A percentile compares a stretch with the other conserved stretches of the same genome.
phyloP scores from a whole-genome alignment of 2,113 vertebrate species.

The Hassar affinis region DNA sequence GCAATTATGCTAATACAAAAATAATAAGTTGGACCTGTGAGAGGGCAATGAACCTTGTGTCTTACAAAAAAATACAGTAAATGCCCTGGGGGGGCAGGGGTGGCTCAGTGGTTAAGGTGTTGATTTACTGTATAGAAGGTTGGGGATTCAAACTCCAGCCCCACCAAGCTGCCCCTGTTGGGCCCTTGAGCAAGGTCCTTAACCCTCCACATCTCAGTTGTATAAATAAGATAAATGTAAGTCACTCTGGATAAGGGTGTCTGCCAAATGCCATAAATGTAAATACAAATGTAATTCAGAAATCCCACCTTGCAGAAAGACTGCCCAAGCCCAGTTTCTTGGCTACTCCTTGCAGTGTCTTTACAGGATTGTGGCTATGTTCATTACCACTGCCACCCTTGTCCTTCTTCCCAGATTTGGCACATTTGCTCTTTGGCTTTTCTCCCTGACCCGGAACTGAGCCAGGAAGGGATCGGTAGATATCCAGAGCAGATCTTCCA shows the following conservation, averaged over 20 bases:
- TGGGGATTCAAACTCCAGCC: no score
- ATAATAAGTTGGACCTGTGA: neutral
- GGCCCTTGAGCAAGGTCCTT: no score
- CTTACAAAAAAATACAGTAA: neutral
- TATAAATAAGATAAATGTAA: no score
- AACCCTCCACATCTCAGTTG: no score
- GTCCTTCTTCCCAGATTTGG: constrained; percentile 81
- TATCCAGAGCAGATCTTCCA: constrained; percentile 81
- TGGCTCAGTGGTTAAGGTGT: no score
- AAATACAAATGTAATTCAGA: no score
- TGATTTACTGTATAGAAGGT: no score
- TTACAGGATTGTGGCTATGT: constrained; percentile 80
- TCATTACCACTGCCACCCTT: constrained; percentile 72
- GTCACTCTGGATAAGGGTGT: no score
- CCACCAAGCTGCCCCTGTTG: no score
- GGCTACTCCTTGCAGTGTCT: constrained; percentile 84
- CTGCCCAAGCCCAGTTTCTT: constrained; percentile 84
- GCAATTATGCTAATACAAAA: neutral
- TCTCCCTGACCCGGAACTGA: constrained; percentile 68
- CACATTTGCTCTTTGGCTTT: constrained; percentile 79
- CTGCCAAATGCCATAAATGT: no score
- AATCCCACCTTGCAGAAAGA: constrained; percentile 83
- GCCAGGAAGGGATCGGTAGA: constrained; percentile 80
- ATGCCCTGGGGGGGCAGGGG: no score
- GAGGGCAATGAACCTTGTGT: neutral